Percentiles rank a stretch among this genome's conserved stretches.
Conservation (phyloP, 2,888 invertebrate species). For the Epirrhoe tristata region DNA sequence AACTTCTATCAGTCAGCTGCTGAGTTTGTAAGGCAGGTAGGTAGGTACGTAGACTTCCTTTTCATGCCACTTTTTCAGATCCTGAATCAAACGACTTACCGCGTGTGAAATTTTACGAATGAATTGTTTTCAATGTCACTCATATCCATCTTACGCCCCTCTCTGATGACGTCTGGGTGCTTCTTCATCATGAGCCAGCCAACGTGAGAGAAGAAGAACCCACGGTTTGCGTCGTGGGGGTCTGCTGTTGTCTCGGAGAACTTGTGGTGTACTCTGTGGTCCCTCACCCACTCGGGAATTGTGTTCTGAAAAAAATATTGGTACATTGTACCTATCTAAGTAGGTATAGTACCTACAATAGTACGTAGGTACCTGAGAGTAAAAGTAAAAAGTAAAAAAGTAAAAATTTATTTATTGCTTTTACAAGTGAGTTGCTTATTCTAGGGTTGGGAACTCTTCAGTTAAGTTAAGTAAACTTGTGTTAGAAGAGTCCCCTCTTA, state of each 20-base stretch:
- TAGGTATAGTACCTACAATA: neutral
- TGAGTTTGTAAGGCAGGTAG: neutral
- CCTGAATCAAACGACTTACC: constrained; percentile 74
- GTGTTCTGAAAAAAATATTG: constrained; percentile 82
- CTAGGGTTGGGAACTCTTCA: too few species aligned
- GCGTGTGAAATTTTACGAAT: constrained; percentile 91
- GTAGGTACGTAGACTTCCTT: neutral
- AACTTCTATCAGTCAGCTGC: too few species aligned
- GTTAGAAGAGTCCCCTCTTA: too few species aligned
- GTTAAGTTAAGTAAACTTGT: too few species aligned
- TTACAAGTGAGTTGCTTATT: too few species aligned
- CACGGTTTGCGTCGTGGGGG: constrained; percentile 92
- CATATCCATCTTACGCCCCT: constrained; percentile 93
- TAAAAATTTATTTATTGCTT: too few species aligned
- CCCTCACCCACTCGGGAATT: constrained; percentile 90
- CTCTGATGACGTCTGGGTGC: constrained; percentile 92
- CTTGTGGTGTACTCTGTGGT: constrained; percentile 91
- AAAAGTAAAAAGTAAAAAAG: too few species aligned
- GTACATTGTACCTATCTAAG: neutral
- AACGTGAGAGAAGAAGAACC: constrained; percentile 96
- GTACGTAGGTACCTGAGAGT: neutral
- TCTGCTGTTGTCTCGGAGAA: constrained; percentile 92
- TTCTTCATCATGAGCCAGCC: constrained; percentile 97
- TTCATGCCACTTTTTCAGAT: too few species aligned
- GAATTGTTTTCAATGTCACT: constrained; percentile 92